Conservation (phyloP, 1,140 invertebrate species). For the Drosophila ogumai region DNA sequence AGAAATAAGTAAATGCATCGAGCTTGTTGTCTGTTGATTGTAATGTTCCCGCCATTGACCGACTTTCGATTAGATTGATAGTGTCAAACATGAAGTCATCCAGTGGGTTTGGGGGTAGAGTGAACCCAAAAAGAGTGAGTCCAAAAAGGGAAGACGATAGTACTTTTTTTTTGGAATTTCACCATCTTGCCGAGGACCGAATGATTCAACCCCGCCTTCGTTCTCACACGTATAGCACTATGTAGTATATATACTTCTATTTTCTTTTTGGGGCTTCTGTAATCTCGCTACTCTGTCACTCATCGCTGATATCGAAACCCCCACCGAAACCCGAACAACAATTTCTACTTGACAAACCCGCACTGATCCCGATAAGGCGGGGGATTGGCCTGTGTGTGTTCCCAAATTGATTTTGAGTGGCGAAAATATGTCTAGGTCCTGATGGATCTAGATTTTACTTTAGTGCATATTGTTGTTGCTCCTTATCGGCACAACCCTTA, state of each 20-base stretch:
- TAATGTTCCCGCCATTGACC: constrained; percentile 36
- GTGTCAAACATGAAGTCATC: neutral
- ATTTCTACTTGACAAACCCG: constrained; percentile 5
- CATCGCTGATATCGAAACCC: constrained; percentile 24
- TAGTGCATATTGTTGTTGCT: neutral
- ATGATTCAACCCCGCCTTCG: constrained; percentile 17
- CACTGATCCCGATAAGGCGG: constrained; percentile 18
- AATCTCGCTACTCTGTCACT: constrained; percentile 23
- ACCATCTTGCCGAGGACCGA: constrained; percentile 12
- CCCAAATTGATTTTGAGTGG: constrained; percentile 6
- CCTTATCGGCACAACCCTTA: constrained; percentile 7
- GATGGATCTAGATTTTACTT: neutral
- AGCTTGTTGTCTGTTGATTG: constrained; percentile 12
- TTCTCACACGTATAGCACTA: neutral
- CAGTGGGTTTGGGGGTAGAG: neutral
- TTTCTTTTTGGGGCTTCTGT: constrained; percentile 2
- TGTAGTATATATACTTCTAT: neutral
- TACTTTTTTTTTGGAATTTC: constrained; percentile 9
- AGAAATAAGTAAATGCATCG: neutral
- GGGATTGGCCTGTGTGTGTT: neutral
- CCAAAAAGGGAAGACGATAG: neutral
- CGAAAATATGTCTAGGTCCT: neutral
- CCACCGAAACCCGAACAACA: constrained; percentile 10
- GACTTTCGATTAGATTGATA: constrained; percentile 17
- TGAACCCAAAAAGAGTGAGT: neutral